Percentiles rank a stretch among this genome's conserved stretches.
Evolutionary conservation across 1,140 invertebrate genomes (phyloP).

Genomic region (Drosophila baimaii): DNA sequence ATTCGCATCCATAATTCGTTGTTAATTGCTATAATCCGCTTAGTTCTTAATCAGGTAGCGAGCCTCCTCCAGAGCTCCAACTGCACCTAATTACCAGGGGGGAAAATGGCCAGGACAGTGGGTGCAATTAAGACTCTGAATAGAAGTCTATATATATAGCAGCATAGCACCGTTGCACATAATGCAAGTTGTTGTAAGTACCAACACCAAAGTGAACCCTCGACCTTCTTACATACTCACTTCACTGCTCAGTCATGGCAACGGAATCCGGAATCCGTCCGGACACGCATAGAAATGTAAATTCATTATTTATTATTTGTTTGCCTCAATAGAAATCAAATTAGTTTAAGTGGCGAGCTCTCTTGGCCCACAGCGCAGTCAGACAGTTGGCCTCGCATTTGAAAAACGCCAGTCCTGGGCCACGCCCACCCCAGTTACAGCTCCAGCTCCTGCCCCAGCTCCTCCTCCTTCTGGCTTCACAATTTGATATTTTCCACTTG

Average conservation of each 20-base stretch:
- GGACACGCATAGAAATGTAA: constrained; percentile 81
- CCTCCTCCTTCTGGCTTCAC: constrained; percentile 8
- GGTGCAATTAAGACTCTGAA: constrained; percentile 44
- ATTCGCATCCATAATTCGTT: constrained; percentile 37
- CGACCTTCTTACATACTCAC: constrained; percentile 39
- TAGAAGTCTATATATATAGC: constrained; percentile 7
- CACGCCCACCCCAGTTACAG: constrained; percentile 11
- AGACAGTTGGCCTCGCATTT: constrained; percentile 68
- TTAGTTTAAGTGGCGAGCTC: constrained; percentile 77
- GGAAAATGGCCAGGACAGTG: constrained; percentile 11
- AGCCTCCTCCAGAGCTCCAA: constrained; percentile 16
- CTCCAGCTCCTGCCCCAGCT: background rate
- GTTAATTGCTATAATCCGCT: constrained; percentile 74
- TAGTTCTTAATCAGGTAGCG: constrained; percentile 52
- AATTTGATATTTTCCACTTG: constrained; percentile 59
- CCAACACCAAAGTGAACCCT: constrained; percentile 18
- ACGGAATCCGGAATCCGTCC: constrained; percentile 26
- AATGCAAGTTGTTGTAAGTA: constrained; percentile 43
- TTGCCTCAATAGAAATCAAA: constrained; percentile 83
- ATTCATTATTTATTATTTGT: constrained; percentile 83
- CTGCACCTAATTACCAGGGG: constrained; percentile 48
- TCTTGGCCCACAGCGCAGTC: constrained; percentile 36
- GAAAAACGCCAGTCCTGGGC: constrained; percentile 66
- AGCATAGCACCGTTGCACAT: constrained; percentile 30
- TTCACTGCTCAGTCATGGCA: constrained; percentile 37